Evolutionary conservation across 2,113 vertebrate species (phyloP).

Genomic region (Hippocampus abdominalis): DNA sequence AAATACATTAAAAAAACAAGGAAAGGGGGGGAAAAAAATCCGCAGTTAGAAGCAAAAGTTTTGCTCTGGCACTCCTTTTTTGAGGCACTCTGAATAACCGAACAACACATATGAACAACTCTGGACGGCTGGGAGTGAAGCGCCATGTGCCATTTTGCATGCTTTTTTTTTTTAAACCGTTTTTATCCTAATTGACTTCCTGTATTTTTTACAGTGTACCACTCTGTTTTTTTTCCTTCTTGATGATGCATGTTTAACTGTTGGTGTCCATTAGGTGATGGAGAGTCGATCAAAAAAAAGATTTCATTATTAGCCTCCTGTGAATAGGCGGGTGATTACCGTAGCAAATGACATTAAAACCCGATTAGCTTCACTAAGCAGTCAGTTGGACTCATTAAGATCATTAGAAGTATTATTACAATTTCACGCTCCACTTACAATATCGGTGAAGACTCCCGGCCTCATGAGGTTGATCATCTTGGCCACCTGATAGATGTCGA

Average conservation of each 20-base stretch:
- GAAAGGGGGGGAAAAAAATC: too few species aligned
- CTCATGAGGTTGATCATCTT: conserved; percentile 99
- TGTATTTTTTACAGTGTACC: too few species aligned
- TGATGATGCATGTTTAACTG: not conserved
- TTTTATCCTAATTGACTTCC: too few species aligned
- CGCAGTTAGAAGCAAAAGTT: too few species aligned
- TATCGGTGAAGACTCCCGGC: conserved; percentile 98
- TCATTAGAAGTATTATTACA: not conserved
- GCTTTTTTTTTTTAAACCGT: too few species aligned
- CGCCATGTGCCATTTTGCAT: too few species aligned
- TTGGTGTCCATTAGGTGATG: not conserved
- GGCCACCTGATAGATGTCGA: conserved; percentile 98
- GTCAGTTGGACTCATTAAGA: not conserved
- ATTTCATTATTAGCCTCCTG: not conserved
- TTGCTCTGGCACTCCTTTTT: too few species aligned
- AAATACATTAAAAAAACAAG: too few species aligned
- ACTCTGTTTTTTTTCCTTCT: too few species aligned
- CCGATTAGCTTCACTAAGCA: not conserved
- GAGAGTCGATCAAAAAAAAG: not conserved
- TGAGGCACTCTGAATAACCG: too few species aligned
- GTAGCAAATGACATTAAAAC: not conserved
- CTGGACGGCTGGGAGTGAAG: too few species aligned
- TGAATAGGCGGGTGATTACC: not conserved
- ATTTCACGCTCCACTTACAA: conserved; percentile 75
- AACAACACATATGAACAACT: too few species aligned